Percentiles rank a stretch among this genome's conserved stretches.
Conservation (phyloP, 2,888 invertebrate species). For the Brenthis daphne region DNA sequence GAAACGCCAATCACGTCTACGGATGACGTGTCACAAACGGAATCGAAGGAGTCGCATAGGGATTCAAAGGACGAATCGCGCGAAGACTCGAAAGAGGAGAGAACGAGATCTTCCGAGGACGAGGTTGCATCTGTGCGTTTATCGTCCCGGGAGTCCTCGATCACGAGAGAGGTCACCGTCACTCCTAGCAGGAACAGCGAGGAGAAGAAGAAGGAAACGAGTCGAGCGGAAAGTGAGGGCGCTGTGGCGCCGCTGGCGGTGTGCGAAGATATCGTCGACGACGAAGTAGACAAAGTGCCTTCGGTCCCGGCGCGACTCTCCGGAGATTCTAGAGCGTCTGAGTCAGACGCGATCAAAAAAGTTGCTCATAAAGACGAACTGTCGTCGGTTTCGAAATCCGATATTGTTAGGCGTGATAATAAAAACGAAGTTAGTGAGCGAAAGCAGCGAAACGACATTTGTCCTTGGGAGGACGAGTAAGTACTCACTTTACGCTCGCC, state of each 20-base stretch:
- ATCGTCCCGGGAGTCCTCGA: constrained; percentile 56
- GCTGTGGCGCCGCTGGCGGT: constrained; percentile 86
- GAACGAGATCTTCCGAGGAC: constrained; percentile 51
- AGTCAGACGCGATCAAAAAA: constrained; percentile 62
- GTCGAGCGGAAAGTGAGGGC: constrained; percentile 25
- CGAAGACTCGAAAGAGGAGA: constrained; percentile 42
- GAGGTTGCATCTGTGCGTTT: constrained; percentile 49
- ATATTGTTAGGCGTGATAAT: constrained; percentile 73
- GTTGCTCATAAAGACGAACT: constrained; percentile 72
- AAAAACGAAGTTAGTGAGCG: constrained; percentile 65
- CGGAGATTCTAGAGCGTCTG: constrained; percentile 58
- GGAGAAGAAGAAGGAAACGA: constrained; percentile 20
- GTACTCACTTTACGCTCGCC: constrained; percentile 60
- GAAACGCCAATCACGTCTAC: constrained; percentile 40
- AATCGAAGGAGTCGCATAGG: constrained; percentile 45
- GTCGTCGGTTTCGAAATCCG: constrained; percentile 70
- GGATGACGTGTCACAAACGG: constrained; percentile 44
- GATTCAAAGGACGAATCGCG: constrained; percentile 45
- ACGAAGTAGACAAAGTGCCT: constrained; percentile 82
- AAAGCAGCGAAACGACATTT: constrained; percentile 89
- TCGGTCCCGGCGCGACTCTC: constrained; percentile 63
- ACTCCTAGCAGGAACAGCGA: constrained; percentile 51
- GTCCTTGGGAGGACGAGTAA: constrained; percentile 98
- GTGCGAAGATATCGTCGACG: constrained; percentile 86
- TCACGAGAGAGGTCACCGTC: constrained; percentile 56